Base-by-base conservation (phyloP, 2,113 vertebrate species). In the Chloropsis cyanopogon region DNA sequence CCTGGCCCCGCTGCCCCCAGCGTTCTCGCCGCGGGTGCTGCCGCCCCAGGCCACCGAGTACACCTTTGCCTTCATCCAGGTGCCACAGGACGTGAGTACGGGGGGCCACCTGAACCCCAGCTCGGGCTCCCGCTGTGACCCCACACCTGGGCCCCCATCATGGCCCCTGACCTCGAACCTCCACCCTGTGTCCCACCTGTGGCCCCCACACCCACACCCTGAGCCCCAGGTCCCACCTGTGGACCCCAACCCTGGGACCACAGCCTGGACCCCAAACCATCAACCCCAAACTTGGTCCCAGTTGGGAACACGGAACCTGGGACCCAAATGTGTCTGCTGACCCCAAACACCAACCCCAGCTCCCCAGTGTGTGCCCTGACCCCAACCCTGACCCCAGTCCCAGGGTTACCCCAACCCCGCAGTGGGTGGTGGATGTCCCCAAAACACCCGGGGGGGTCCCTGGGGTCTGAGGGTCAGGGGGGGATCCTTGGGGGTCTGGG, bases 31-130 rank as follows among this genome's bases (percentile, higher is more conserved):
- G 21, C 82, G 89, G 14, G 82, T 86, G n/a, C 68, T 91, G 47
- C 82, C 89, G 1, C 53, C 89, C 18, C 89, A 91, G 47, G 82
- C 89, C 82, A 91, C 82, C 3, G 89, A 86, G 61, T 86, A 91
- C 68, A 54, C 28, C 35, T 91, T 91, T 1, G 89, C 89, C 89
- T 91, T 91, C 89, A 91, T 91, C 89, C 89, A 91, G 47, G 89
- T 91, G 60, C 89, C 89, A 1, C 89, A 91, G 47, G 89, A 91
- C 1, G 89, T 91, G 41, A 91, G 89, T 91, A 66, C 4, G 14
- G 73, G 72, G 37, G 29, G 26, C n/a, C 26, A 12, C 46, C 18
- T 29, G 14, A 8, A 5, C 31, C 63, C 33, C 64, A 10, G 29
- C 21, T 23, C 24, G 21, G 50, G 39, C 8, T 41, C 46, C 41